Conservation (phyloP, 1,140 invertebrate genomes). For the Agrilus planipennis region DNA sequence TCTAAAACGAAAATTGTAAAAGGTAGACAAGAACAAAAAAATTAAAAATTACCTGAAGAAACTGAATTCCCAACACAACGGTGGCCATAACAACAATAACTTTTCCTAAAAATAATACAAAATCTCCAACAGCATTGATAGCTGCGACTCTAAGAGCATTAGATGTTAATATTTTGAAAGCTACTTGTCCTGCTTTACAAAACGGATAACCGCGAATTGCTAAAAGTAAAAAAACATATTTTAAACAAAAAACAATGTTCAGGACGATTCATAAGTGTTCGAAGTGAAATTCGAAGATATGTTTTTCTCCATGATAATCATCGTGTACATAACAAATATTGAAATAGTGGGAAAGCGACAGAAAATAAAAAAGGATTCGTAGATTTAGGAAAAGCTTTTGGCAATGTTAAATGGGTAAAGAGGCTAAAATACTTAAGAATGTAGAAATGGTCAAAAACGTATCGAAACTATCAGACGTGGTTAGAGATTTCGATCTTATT, state of each 20-base stretch:
- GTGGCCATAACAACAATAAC: conserved; percentile 52
- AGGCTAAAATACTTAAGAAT: conserved; percentile 32
- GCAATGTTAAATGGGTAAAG: too few relatives aligned
- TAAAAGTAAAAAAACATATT: conserved; percentile 33
- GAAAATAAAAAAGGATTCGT: too few relatives aligned
- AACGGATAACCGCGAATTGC: conserved; percentile 62
- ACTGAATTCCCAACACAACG: conserved; percentile 45
- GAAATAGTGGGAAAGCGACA: too few relatives aligned
- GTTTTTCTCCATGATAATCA: too few relatives aligned
- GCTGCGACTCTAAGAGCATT: conserved; percentile 59
- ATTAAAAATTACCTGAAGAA: conserved; percentile 43
- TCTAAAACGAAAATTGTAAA: conserved; percentile 30
- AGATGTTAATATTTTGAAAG: conserved; percentile 44
- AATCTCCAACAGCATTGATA: conserved; percentile 69
- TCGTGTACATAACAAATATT: too few relatives aligned
- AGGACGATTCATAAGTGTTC: too few relatives aligned
- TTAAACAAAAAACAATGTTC: conserved; percentile 12
- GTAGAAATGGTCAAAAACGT: too few relatives aligned
- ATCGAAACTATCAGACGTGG: too few relatives aligned
- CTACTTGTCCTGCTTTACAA: conserved; percentile 50
- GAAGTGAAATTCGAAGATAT: too few relatives aligned
- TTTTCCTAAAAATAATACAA: conserved; percentile 65
- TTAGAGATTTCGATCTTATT: too few relatives aligned
- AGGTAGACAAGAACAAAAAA: not conserved
- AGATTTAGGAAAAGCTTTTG: too few relatives aligned